Conservation (phyloP, 2,888 invertebrate species). For the Xestia ashworthii region DNA sequence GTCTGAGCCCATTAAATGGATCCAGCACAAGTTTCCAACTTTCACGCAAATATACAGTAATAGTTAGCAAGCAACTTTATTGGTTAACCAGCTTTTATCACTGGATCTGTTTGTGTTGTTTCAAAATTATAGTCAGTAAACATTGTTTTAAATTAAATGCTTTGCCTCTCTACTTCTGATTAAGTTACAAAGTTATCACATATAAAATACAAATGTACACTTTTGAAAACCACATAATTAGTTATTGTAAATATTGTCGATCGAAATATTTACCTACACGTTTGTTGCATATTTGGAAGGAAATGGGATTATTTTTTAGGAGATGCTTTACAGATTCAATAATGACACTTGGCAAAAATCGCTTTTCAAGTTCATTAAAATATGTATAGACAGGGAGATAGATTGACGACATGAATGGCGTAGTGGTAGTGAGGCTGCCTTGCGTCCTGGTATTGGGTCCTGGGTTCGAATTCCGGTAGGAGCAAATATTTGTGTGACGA, state of each 20-base stretch:
- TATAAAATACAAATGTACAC: background rate
- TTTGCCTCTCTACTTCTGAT: slow-evolving; percentile 2
- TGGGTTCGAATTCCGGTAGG: too few species aligned
- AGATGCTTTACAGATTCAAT: background rate
- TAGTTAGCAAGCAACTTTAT: slow-evolving; percentile 49
- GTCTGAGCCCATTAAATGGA: slow-evolving; percentile 62
- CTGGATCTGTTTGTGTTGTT: slow-evolving; percentile 34
- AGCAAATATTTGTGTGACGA: too few species aligned
- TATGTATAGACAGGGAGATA: background rate
- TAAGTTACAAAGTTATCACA: background rate
- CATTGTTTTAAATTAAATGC: slow-evolving; percentile 23
- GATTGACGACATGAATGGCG: too few species aligned
- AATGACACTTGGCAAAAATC: background rate
- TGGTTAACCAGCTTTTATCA: slow-evolving; percentile 55
- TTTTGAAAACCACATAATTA: background rate
- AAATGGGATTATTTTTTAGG: background rate
- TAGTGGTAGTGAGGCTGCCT: too few species aligned
- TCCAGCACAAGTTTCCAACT: slow-evolving; percentile 50
- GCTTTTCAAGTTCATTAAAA: background rate
- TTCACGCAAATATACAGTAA: slow-evolving; percentile 52
- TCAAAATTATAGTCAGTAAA: slow-evolving; percentile 31
- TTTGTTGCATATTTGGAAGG: background rate
- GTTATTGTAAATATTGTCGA: background rate
- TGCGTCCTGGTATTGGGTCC: too few species aligned
- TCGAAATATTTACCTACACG: background rate